These are phyloP conservation scores for Acanthopleura granulata DNA, from an alignment of 2,888 invertebrate genomes.

Conservation along the genomic window DNA sequence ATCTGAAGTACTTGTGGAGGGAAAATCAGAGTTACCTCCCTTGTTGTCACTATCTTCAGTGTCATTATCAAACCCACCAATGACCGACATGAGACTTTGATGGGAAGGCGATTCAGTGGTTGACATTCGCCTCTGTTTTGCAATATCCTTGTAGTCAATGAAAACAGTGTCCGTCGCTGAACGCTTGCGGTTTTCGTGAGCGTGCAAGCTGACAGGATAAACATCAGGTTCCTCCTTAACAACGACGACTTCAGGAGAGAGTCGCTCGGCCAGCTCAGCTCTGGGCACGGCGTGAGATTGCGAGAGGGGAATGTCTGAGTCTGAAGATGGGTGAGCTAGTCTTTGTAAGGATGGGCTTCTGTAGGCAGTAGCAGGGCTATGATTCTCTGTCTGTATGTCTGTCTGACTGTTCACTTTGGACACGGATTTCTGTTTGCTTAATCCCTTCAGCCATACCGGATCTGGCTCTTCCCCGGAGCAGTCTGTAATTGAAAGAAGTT, in stretches of 20 bases:
- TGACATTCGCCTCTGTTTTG: background rate
- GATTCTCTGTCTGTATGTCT: background rate
- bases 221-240: background rate
- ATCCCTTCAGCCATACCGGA: conserved; percentile 2
- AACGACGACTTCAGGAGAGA: background rate
- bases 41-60: background rate
- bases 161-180: background rate
- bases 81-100: conserved; percentile 6
- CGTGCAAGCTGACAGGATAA: background rate
- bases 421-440: background rate
- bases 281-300: background rate
- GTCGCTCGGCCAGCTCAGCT: background rate
- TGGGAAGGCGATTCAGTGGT: background rate
- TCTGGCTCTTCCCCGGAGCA: conserved; percentile 1
- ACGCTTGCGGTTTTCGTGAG: background rate
- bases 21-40: background rate
- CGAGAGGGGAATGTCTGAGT: background rate
- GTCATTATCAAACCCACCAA: background rate
- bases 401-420: background rate
- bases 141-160: background rate
- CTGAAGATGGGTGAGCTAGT: background rate
- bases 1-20: background rate
- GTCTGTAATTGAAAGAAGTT: background rate
- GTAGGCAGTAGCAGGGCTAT: background rate
- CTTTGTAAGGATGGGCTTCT: background rate